Evolutionary conservation across 2,113 vertebrate genomes (phyloP), one percentile per base, ranked within the genome.

Genomic region (Perognathus longimembris): DNA sequence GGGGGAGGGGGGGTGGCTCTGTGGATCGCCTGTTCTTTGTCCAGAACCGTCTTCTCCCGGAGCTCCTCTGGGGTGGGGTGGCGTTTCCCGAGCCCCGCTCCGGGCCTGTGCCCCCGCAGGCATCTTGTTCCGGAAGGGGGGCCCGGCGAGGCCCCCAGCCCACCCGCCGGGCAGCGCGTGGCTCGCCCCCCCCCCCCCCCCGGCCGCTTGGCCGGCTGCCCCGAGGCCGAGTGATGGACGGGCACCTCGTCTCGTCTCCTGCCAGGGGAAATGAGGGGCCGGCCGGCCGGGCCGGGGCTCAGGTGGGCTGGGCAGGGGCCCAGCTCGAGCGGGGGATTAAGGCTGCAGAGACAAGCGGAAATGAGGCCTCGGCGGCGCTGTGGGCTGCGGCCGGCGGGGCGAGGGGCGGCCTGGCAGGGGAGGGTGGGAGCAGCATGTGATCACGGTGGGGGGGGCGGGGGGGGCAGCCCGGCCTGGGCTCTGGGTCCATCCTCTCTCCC

Each of bases 181-280:
- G 82, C n/a, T 91, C 50, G 78, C 92, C 79, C 57, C 63, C 86
- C 70, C 57, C 63, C 86, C 70, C 86, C 73, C 85, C 76, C 70
- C 61, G 36, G 79, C 76, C 59, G 26, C 70, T 85, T 97, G 97
- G 94, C 93, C 1, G 17, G n/a, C 92, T 94, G 96, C 96, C 94
- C 50, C 3, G 1, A 70, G 88, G 86, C 64, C 95, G 96, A 97
- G 96, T 96, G 97, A 96, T 96, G 93, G 96, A 95, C 89, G 91
- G 94, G 80, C 12, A 2, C 89, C 95, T 91, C 97, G 95, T 97
- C 95, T 97, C 86, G 96, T 97, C 97, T 96, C 82, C 93, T 96
- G 96, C 96, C 96, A 97, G 95, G 97, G 94, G 92, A 96, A 93
- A 95, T 83, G 92, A 95, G 96, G 92, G 96, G 83, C 94, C 93